phyloP scores from a whole-genome alignment of 2,113 vertebrate species.

The Malaclemys terrapin region DNA sequence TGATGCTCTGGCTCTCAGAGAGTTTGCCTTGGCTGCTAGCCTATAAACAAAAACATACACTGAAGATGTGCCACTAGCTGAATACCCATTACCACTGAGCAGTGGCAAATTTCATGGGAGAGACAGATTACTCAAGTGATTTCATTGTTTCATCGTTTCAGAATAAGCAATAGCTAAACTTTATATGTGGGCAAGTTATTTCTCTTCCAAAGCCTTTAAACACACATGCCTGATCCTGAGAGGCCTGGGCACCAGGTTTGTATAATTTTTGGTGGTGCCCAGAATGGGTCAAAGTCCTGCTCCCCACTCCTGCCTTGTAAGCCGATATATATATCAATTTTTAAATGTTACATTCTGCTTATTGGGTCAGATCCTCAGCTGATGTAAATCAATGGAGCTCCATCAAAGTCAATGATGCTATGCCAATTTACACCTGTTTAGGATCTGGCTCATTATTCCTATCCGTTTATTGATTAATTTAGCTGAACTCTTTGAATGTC shows the following conservation, averaged over 20 bases:
- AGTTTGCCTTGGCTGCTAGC: background rate
- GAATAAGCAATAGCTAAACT: background rate
- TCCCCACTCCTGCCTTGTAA: too few species aligned
- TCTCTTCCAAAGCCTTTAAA: rapidly evolving
- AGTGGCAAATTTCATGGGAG: rapidly evolving
- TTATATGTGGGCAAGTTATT: background rate
- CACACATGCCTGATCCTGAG: rapidly evolving
- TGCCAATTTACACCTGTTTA: background rate
- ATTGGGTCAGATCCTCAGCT: constrained; percentile 27
- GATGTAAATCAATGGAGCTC: background rate
- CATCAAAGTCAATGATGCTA: background rate
- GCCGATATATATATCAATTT: too few species aligned
- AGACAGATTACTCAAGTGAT: rapidly evolving
- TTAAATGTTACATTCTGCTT: too few species aligned
- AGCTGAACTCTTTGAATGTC: background rate
- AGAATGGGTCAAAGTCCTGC: too few species aligned
- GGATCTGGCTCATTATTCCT: rapidly evolving
- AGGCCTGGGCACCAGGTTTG: background rate
- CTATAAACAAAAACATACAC: background rate
- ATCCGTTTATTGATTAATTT: background rate
- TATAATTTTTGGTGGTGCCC: too few species aligned
- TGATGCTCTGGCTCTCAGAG: rapidly evolving
- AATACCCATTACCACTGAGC: background rate
- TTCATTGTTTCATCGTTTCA: background rate
- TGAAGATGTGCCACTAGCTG: background rate